Conservation (phyloP, 2,797 vertebrate species). For the Thunnus albacares region DNA sequence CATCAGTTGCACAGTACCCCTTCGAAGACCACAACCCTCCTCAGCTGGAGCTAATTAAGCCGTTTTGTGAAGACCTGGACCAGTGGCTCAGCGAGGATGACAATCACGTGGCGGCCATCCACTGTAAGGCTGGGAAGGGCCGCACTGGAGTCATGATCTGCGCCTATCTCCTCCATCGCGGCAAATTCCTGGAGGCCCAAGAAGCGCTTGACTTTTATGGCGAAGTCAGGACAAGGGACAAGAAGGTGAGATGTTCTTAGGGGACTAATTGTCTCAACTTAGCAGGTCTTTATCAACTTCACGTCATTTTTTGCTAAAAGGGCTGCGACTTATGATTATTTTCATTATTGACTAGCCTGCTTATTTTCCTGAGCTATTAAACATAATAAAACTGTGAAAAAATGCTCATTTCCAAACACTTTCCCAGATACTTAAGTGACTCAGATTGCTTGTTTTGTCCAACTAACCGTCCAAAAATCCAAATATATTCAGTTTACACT, state of each 20-base stretch:
- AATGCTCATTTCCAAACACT: no score
- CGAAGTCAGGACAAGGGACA: conserved; percentile 99
- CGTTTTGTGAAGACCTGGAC: conserved; percentile 99
- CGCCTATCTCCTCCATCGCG: conserved; percentile 98
- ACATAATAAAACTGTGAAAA: no score
- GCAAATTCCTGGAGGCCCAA: conserved; percentile 96
- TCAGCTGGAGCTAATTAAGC: conserved; percentile 99
- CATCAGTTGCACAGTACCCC: conserved; percentile 98
- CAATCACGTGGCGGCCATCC: conserved; percentile 99
- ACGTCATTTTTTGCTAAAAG: background rate
- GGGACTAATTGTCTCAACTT: background rate
- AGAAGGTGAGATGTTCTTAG: conserved; percentile 89
- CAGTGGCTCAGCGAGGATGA: conserved; percentile 99
- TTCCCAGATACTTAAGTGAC: no score
- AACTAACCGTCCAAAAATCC: no score
- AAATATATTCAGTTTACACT: no score
- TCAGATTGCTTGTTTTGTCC: no score
- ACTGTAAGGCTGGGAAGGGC: conserved; percentile 99
- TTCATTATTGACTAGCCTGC: background rate
- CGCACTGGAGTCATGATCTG: conserved; percentile 99
- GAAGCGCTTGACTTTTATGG: conserved; percentile 99
- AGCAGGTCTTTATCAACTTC: background rate
- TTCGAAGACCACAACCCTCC: conserved; percentile 99
- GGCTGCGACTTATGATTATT: background rate
- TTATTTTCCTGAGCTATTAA: background rate